phyloP scores from a whole-genome alignment of 2,797 vertebrate genomes.

The Sternotherus odoratus region DNA sequence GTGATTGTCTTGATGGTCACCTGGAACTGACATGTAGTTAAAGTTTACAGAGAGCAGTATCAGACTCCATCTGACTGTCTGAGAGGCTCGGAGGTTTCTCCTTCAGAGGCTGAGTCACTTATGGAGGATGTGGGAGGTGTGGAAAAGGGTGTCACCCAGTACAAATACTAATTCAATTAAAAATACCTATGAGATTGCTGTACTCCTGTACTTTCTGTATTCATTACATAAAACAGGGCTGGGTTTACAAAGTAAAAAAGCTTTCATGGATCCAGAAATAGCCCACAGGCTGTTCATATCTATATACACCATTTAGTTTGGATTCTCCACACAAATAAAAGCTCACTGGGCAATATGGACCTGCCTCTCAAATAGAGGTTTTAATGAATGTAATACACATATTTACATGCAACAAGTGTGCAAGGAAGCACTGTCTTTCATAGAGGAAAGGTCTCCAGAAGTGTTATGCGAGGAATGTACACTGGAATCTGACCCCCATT shows the following conservation, averaged over 20 bases:
- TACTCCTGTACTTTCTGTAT: slow-evolving; percentile 45
- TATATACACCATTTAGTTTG: neutral
- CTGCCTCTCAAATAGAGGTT: neutral
- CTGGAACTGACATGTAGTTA: slow-evolving; percentile 47
- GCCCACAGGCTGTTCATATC: slow-evolving; percentile 3
- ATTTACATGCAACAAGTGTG: neutral
- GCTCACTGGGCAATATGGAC: neutral
- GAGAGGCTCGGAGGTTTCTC: slow-evolving; percentile 73
- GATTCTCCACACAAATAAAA: slow-evolving; percentile 18
- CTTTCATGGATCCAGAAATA: slow-evolving; percentile 29
- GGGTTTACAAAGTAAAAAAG: slow-evolving; percentile 9
- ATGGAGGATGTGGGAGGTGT: slow-evolving; percentile 80
- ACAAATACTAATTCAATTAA: slow-evolving; percentile 80
- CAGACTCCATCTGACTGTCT: slow-evolving; percentile 53
- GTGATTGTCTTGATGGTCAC: neutral
- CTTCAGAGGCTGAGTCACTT: slow-evolving; percentile 79
- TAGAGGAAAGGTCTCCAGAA: slow-evolving; percentile 1
- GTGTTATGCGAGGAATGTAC: rapidly evolving
- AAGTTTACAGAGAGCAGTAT: slow-evolving; percentile 36
- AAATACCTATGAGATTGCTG: slow-evolving; percentile 46
- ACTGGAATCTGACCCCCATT: neutral
- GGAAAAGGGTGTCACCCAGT: slow-evolving; percentile 84
- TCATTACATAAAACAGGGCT: slow-evolving; percentile 47
- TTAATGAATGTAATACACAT: neutral
- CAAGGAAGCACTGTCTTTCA: neutral